Evolutionary conservation across 2,888 invertebrate species (phyloP).

Genomic region (Idaea straminata): DNA sequence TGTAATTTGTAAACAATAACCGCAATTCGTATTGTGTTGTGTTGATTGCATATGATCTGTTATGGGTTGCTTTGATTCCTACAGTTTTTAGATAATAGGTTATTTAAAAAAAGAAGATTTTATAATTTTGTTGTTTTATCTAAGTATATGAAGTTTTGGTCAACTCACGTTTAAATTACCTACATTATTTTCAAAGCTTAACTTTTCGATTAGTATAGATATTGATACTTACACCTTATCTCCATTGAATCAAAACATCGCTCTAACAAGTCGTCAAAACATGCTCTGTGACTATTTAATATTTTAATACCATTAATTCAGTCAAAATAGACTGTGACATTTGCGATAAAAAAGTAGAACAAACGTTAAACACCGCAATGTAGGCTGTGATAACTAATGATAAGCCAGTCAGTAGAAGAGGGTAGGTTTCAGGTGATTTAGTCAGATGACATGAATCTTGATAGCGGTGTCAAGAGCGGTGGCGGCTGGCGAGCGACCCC

Average conservation of each 20-base stretch:
- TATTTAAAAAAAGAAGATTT: no score
- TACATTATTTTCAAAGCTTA: no score
- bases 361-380: conserved; percentile 32
- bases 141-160: no score
- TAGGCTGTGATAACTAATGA: conserved; percentile 36
- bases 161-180: no score
- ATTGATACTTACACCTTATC: neutral
- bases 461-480: conserved; percentile 23
- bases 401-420: conserved; percentile 40
- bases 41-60: conserved; percentile 3
- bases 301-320: conserved; percentile 13
- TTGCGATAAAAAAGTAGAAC: conserved; percentile 42
- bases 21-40: conserved; percentile 27
- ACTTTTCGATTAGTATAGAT: neutral
- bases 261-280: conserved; percentile 4
- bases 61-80: neutral
- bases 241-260: conserved; percentile 5
- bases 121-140: no score
- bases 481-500: conserved; percentile 41
- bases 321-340: conserved; percentile 25
- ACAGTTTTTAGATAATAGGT: neutral
- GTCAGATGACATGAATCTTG: conserved; percentile 46
- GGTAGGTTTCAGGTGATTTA: conserved; percentile 55
- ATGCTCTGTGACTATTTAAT: conserved; percentile 8
- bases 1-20: conserved; percentile 53